These are phyloP conservation scores for Drosophila eohydei DNA, from an alignment of 2,888 invertebrate genomes.

Conservation along the genomic window DNA sequence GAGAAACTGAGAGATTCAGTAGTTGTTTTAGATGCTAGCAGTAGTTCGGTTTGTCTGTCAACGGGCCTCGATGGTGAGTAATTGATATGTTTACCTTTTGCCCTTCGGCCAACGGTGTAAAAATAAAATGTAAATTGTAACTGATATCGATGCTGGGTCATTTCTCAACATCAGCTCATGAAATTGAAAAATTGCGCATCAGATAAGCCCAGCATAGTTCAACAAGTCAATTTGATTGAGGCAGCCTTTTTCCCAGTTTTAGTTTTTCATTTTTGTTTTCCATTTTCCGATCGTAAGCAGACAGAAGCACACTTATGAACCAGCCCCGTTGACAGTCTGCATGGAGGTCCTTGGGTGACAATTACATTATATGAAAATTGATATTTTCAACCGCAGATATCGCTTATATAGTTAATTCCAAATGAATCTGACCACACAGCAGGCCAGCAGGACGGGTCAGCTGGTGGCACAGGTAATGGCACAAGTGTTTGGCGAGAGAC, in stretches of 20 bases:
- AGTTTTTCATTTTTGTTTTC: background rate
- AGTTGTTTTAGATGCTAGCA: slow-evolving; percentile 8
- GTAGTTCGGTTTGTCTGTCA: slow-evolving; percentile 63
- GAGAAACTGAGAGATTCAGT: slow-evolving; percentile 35
- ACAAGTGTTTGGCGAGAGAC: slow-evolving; percentile 23
- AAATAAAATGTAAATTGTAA: slow-evolving; percentile 75
- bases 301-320: slow-evolving; percentile 5
- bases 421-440: slow-evolving; percentile 63
- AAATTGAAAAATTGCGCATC: slow-evolving; percentile 76
- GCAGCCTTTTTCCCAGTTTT: background rate
- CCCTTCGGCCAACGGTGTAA: slow-evolving; percentile 41
- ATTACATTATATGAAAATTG: slow-evolving; percentile 71
- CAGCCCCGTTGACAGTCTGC: slow-evolving; percentile 60
- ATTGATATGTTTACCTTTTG: slow-evolving; percentile 76
- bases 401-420: slow-evolving; percentile 23
- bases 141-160: slow-evolving; percentile 63
- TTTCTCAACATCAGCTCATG: slow-evolving; percentile 74
- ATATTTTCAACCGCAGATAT: slow-evolving; percentile 63
- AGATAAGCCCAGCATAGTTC: slow-evolving; percentile 59
- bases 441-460: slow-evolving; percentile 7
- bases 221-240: slow-evolving; percentile 35
- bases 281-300: slow-evolving; percentile 11
- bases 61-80: slow-evolving; percentile 69
- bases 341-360: slow-evolving; percentile 67
- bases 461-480: slow-evolving; percentile 25